These are phyloP conservation scores for Hirtodrosophila histrioides DNA, from an alignment of 2,888 invertebrate species.

Conservation along the genomic window DNA sequence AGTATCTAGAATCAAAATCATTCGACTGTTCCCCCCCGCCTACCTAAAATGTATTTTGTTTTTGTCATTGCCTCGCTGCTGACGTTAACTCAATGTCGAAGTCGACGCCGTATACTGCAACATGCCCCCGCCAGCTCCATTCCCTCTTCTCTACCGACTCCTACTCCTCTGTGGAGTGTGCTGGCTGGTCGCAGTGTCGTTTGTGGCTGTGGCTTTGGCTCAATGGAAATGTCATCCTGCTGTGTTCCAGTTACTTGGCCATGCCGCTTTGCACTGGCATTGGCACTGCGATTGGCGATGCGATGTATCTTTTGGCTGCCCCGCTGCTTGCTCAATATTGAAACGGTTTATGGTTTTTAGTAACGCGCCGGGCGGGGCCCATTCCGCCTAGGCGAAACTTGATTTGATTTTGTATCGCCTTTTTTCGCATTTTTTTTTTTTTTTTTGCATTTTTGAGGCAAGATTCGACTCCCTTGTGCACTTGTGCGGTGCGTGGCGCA, in stretches of 20 bases:
- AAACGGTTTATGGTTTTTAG: conserved; percentile 75
- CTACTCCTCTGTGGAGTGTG: conserved; percentile 3
- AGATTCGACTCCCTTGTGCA: conserved; percentile 55
- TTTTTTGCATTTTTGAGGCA: conserved; percentile 40
- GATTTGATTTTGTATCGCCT: conserved; percentile 65
- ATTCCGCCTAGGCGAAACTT: conserved; percentile 65
- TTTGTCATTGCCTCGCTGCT: conserved; percentile 29
- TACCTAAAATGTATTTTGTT: conserved; percentile 10
- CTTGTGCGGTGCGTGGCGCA: conserved; percentile 72
- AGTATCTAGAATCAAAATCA: conserved; percentile 8
- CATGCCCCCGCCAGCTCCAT: background rate
- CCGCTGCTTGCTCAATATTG: conserved; percentile 71
- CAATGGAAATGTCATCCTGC: conserved; percentile 82
- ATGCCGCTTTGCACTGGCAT: conserved; percentile 53
- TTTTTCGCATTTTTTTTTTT: conserved; percentile 14
- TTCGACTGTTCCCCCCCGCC: conserved; percentile 1
- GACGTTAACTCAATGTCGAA: conserved; percentile 67
- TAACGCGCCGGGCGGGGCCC: conserved; percentile 49
- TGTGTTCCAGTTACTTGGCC: conserved; percentile 80
- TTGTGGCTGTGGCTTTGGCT: conserved; percentile 43
- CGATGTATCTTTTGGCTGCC: conserved; percentile 55
- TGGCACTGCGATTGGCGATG: conserved; percentile 33
- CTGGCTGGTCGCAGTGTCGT: conserved; percentile 1
- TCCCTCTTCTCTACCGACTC: background rate
- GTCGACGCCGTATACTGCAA: conserved; percentile 15